Evolutionary conservation across 53 echinoderm and acorn worm genomes (phyloP).

Genomic region (Antedon mediterranea): DNA sequence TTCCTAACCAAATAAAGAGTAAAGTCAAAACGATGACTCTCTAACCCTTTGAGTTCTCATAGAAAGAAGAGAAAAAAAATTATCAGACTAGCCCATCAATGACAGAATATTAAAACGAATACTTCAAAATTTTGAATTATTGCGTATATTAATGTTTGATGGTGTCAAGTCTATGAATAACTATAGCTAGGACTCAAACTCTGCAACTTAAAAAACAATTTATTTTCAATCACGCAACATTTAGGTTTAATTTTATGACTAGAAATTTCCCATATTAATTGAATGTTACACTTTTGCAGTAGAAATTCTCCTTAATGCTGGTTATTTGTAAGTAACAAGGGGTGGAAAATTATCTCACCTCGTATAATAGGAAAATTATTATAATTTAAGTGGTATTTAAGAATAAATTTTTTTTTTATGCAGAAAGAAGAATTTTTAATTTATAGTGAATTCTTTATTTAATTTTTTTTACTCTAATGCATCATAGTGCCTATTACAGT

Average conservation of each 20-base stretch:
- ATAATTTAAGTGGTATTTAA: no score
- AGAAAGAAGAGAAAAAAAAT: not conserved
- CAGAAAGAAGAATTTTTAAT: no score
- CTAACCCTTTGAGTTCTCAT: no score
- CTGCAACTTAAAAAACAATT: not conserved
- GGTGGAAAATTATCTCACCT: not conserved
- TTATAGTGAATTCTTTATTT: no score
- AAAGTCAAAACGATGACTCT: not conserved
- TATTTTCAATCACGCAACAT: not conserved
- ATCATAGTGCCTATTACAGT: no score
- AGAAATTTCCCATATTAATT: not conserved
- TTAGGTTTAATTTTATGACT: not conserved
- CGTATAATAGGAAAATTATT: no score
- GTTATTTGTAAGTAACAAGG: not conserved
- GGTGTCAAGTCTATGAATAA: not conserved
- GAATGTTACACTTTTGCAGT: not conserved
- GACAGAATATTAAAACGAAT: not conserved
- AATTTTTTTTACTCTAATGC: no score
- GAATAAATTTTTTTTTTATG: no score
- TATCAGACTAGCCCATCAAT: not conserved
- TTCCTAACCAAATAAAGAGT: not conserved
- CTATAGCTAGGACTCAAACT: not conserved
- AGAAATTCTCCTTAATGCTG: not conserved
- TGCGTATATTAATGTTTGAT: not conserved
- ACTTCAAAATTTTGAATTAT: slow-evolving; percentile 1